Evolutionary conservation across 2,888 invertebrate species (phyloP).

Genomic region (Choreutis nemorana): DNA sequence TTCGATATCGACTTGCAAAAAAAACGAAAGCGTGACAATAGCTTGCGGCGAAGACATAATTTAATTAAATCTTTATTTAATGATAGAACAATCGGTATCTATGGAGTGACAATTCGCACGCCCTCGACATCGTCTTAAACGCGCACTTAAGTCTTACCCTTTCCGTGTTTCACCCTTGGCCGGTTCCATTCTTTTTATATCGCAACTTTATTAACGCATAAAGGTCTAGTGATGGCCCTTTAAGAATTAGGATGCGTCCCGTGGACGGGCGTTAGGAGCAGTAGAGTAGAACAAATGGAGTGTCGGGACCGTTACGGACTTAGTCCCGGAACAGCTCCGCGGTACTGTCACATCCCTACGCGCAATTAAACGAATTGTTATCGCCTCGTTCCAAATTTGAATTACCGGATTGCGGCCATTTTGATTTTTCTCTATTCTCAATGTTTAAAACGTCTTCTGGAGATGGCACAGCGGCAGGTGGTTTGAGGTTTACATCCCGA

Average conservation of each 20-base stretch:
- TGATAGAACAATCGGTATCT: slow-evolving; percentile 53
- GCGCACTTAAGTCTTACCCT: slow-evolving; percentile 62
- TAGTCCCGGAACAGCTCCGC: slow-evolving; percentile 23
- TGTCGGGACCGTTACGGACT: slow-evolving; percentile 31
- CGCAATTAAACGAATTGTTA: slow-evolving; percentile 49
- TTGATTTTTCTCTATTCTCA: slow-evolving; percentile 1
- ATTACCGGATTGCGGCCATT: slow-evolving; percentile 19
- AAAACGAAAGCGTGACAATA: slow-evolving; percentile 23
- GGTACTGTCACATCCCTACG: slow-evolving; percentile 32
- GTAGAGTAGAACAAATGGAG: slow-evolving; percentile 58
- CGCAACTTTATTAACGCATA: slow-evolving; percentile 67
- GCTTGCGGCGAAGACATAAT: slow-evolving; percentile 24
- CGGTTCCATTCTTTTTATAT: slow-evolving; percentile 64
- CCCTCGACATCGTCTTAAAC: slow-evolving; percentile 61
- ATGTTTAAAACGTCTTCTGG: slow-evolving; percentile 1
- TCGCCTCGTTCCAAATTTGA: slow-evolving; percentile 45
- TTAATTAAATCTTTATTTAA: slow-evolving; percentile 61
- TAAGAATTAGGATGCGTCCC: slow-evolving; percentile 64
- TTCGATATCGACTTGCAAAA: slow-evolving; percentile 6
- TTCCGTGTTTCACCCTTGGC: slow-evolving; percentile 59
- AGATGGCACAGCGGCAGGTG: background rate
- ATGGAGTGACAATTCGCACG: slow-evolving; percentile 62
- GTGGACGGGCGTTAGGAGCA: slow-evolving; percentile 37
- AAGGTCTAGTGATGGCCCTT: slow-evolving; percentile 64
- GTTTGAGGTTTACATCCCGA: slow-evolving; percentile 5